Percentiles rank a stretch among this genome's conserved stretches.
These are phyloP conservation scores for Emydoidea blandingii DNA, from an alignment of 2,797 vertebrate species.

Conservation along the genomic window DNA sequence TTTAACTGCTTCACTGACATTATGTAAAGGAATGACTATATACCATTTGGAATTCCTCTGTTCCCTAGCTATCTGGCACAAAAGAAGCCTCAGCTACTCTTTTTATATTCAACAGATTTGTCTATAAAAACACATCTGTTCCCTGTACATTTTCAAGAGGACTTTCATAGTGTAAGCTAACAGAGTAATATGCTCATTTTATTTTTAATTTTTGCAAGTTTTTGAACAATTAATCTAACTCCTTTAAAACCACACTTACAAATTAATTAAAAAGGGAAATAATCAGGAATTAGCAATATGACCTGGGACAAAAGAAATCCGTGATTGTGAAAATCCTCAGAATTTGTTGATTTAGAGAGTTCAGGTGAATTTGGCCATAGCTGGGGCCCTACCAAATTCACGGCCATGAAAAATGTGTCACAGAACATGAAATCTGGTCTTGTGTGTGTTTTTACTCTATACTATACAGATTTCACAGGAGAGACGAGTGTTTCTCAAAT, in stretches of 20 bases:
- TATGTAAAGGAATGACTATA: neutral
- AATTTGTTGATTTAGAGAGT: neutral
- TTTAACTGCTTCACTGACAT: neutral
- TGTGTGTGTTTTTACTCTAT: too few species aligned
- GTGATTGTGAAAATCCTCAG: neutral
- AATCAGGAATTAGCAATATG: neutral
- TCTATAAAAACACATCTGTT: slow-evolving; percentile 46
- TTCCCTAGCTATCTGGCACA: slow-evolving; percentile 9
- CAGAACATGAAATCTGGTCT: too few species aligned
- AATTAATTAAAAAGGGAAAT: neutral
- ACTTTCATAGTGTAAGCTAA: slow-evolving; percentile 13
- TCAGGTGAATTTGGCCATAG: neutral
- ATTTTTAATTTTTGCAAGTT: slow-evolving; percentile 16
- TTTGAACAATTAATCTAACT: neutral
- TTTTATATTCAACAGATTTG: neutral
- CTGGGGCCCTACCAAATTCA: neutral
- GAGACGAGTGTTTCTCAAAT: too few species aligned
- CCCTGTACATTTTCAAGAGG: slow-evolving; percentile 10
- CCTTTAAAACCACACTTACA: neutral
- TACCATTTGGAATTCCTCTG: neutral
- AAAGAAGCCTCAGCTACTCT: neutral
- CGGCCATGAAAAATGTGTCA: too few species aligned
- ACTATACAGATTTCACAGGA: too few species aligned
- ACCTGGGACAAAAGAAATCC: neutral
- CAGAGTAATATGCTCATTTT: slow-evolving; percentile 14